phyloP scores from a whole-genome alignment of 2,113 vertebrate species.

The Canis aureus region DNA sequence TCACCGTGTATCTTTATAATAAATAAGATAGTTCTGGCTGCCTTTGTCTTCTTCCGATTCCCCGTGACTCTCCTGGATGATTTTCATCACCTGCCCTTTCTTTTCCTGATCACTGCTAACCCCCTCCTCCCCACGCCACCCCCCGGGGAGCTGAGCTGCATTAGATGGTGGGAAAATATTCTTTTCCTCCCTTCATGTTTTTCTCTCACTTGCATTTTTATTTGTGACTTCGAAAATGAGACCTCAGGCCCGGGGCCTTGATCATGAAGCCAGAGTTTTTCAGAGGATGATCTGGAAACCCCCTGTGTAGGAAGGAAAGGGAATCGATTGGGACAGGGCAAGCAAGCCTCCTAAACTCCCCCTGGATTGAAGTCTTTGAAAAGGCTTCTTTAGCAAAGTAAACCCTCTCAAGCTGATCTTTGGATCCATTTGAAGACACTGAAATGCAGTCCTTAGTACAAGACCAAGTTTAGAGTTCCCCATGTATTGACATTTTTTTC shows the following conservation, averaged over 20 bases:
- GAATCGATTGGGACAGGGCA: too few species aligned
- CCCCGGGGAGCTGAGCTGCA: neutral
- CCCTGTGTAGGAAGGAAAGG: too few species aligned
- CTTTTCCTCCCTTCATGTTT: neutral
- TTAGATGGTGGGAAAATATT: neutral
- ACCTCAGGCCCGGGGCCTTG: neutral
- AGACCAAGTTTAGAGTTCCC: neutral
- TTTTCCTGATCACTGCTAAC: neutral
- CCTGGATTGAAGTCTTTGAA: neutral
- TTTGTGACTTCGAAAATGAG: slow-evolving; percentile 36
- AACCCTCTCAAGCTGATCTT: neutral
- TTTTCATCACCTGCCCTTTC: slow-evolving; percentile 1
- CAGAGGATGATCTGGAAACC: neutral
- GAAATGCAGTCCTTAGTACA: neutral
- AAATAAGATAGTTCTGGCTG: slow-evolving; percentile 95
- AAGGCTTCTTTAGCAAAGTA: neutral
- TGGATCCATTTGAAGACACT: neutral
- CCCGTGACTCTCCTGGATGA: neutral
- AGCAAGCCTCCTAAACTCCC: neutral
- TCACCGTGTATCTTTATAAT: slow-evolving; percentile 96
- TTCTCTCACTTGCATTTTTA: neutral
- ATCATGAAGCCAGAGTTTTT: neutral
- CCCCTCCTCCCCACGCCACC: neutral
- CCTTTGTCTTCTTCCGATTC: slow-evolving; percentile 70
- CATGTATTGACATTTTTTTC: neutral